A percentile compares a stretch with the other conserved stretches of the same genome.
phyloP scores from a whole-genome alignment of 2,113 vertebrate genomes.

The Furnarius figulus region DNA sequence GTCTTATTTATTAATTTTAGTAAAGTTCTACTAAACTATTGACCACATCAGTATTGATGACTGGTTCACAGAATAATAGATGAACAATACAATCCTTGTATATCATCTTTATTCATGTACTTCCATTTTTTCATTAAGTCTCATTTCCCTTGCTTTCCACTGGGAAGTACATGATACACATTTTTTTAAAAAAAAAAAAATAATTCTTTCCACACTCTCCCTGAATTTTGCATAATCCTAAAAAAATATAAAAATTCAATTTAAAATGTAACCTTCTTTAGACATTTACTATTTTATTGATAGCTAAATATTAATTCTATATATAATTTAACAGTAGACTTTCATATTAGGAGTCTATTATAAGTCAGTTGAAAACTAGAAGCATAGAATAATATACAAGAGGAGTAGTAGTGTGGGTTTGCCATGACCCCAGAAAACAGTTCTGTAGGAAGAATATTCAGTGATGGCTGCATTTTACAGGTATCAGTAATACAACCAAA shows the following conservation, averaged over 20 bases:
- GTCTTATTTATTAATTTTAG: not conserved
- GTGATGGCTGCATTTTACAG: not conserved
- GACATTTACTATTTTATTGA: not conserved
- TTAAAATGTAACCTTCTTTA: not conserved
- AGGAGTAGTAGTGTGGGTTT: not conserved
- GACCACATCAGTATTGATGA: not conserved
- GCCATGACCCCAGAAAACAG: not conserved
- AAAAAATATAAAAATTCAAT: not conserved
- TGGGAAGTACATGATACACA: not conserved
- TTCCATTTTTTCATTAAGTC: not conserved
- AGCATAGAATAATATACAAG: not conserved
- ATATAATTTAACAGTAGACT: not conserved
- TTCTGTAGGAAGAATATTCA: not conserved
- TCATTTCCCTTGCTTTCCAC: not conserved
- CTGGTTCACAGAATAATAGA: not conserved
- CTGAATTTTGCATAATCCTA: not conserved
- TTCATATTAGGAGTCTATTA: not conserved
- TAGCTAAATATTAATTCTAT: not conserved
- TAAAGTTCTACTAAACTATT: not conserved
- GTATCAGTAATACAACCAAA: not conserved
- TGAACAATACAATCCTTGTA: not conserved
- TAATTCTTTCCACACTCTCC: not conserved
- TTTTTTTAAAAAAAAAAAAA: not conserved
- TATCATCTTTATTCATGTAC: not conserved
- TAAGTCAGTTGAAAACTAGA: not conserved